phyloP scores from a whole-genome alignment of 2,113 vertebrate genomes.

The Platichthys flesus region DNA sequence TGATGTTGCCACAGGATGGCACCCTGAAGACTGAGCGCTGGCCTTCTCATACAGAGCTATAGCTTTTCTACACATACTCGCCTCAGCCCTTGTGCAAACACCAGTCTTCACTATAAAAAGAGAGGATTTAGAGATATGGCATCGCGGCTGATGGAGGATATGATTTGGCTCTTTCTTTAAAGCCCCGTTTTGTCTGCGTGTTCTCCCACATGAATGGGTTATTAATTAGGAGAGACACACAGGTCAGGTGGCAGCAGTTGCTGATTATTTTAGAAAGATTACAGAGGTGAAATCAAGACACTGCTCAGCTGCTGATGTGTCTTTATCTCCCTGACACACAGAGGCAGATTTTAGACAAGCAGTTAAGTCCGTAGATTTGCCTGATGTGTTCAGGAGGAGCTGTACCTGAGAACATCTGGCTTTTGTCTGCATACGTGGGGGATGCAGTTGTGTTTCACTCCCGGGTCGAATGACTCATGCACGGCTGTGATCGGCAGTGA shows the following conservation, averaged over 20 bases:
- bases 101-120: constrained; percentile 60
- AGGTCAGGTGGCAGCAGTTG: constrained; percentile 35
- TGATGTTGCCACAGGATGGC: constrained; percentile 82
- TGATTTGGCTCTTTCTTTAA: constrained; percentile 47
- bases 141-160: constrained; percentile 50
- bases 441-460: too few relatives aligned
- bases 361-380: not conserved
- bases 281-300: constrained; percentile 30
- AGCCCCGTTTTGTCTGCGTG: constrained; percentile 47
- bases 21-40: constrained; percentile 77
- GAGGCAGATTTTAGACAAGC: not conserved
- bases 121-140: constrained; percentile 67
- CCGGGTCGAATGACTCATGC: too few relatives aligned
- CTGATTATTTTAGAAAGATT: constrained; percentile 42
- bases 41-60: constrained; percentile 68
- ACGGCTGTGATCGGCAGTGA: too few relatives aligned
- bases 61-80: constrained; percentile 54
- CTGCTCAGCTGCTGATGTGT: constrained; percentile 10
- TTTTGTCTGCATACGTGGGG: too few relatives aligned
- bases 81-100: constrained; percentile 66
- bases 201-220: constrained; percentile 46
- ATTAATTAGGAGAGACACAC: constrained; percentile 54
- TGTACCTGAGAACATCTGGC: too few relatives aligned
- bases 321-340: not conserved
- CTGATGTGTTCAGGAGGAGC: too few relatives aligned